phyloP scores from a whole-genome alignment of 2,113 vertebrate genomes.

The Pachycephala philippinensis region DNA sequence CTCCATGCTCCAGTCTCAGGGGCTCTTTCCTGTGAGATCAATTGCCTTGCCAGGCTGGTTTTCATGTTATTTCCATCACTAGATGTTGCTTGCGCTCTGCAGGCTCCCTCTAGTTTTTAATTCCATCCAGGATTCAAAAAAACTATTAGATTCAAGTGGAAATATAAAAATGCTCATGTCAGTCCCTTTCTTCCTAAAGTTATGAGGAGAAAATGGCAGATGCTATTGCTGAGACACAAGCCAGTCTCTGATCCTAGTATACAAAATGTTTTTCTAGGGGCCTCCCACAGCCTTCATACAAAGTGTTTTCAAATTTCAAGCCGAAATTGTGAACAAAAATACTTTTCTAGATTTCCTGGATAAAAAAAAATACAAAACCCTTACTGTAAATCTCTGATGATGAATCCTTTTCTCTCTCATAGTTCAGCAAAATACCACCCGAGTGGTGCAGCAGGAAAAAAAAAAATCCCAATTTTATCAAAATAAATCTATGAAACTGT shows the following conservation, averaged over 20 bases:
- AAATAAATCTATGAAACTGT: background rate
- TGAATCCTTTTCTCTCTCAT: background rate
- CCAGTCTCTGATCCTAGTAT: background rate
- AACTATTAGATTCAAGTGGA: background rate
- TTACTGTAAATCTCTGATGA: background rate
- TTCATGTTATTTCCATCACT: background rate
- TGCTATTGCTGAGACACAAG: background rate
- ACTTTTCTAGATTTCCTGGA: background rate
- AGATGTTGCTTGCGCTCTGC: background rate
- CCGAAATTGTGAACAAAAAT: background rate
- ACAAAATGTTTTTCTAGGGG: background rate
- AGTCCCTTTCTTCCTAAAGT: background rate
- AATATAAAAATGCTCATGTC: background rate
- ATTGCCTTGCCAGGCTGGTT: background rate
- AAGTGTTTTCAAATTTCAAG: background rate
- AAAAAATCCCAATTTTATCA: background rate
- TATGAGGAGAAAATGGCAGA: background rate
- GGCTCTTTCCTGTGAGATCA: background rate
- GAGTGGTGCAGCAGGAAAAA: background rate
- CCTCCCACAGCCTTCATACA: background rate
- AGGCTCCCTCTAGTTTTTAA: background rate
- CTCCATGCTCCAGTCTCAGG: background rate
- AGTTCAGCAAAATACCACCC: background rate
- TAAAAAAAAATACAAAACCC: accelerated
- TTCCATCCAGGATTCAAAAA: background rate